Evolutionary conservation across 2,888 invertebrate species (phyloP).

Genomic region (Calliopum simillimum): DNA sequence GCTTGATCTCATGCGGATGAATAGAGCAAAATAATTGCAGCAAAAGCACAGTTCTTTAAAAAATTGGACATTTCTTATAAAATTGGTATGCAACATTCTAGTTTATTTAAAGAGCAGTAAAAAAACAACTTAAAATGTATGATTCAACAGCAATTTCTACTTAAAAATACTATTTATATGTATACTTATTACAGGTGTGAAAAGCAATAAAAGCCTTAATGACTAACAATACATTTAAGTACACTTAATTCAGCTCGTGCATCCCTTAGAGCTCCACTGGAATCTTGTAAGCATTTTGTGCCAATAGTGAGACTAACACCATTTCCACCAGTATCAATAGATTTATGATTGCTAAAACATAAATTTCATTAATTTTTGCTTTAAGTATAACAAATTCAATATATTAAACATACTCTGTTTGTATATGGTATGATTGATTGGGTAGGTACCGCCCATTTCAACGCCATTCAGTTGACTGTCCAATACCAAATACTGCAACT

Average conservation of each 20-base stretch:
- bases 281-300: slow-evolving; percentile 60
- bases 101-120: too few species aligned
- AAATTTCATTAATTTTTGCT: neutral
- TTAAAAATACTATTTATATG: too few species aligned
- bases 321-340: slow-evolving; percentile 62
- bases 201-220: too few species aligned
- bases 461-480: slow-evolving; percentile 56
- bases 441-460: slow-evolving; percentile 58
- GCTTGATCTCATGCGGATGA: too few species aligned
- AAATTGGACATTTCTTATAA: too few species aligned
- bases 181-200: too few species aligned
- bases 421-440: slow-evolving; percentile 63
- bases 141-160: too few species aligned
- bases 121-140: too few species aligned
- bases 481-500: slow-evolving; percentile 61
- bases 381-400: neutral
- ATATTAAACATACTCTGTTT: slow-evolving; percentile 58
- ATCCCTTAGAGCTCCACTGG: slow-evolving; percentile 46
- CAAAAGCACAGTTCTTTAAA: too few species aligned
- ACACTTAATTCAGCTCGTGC: neutral
- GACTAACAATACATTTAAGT: too few species aligned
- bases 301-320: slow-evolving; percentile 62
- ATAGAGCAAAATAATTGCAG: too few species aligned
- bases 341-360: slow-evolving; percentile 60
- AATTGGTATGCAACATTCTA: too few species aligned